A percentile compares a stretch with the other conserved stretches of the same genome.
Evolutionary conservation across 2,888 invertebrate genomes (phyloP).

Genomic region (Adelphocoris suturalis): DNA sequence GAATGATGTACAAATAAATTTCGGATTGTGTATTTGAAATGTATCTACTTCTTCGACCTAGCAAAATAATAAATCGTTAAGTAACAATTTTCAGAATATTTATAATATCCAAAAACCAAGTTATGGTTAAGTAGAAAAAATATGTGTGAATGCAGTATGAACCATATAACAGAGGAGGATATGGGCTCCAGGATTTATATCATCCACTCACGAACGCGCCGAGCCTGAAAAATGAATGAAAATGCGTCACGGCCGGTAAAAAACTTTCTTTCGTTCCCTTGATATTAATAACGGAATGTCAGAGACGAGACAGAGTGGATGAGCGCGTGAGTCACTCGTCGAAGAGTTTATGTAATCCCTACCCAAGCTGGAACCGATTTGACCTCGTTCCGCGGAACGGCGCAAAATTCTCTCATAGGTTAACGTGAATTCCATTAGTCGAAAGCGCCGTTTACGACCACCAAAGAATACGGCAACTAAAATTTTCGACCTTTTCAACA

Average conservation of each 20-base stretch:
- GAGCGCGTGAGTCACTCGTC: slow-evolving; percentile 30
- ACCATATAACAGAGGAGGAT: too few species aligned
- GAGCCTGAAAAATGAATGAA: slow-evolving; percentile 6
- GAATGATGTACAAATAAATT: too few species aligned
- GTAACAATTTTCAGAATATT: too few species aligned
- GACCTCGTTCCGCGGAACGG: not conserved
- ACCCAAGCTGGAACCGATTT: not conserved
- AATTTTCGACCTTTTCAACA: not conserved
- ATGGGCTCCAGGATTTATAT: not conserved
- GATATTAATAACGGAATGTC: slow-evolving; percentile 25
- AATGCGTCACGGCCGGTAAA: not conserved
- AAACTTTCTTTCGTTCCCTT: slow-evolving; percentile 4
- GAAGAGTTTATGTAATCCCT: not conserved
- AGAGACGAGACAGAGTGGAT: slow-evolving; percentile 1
- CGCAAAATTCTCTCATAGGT: slow-evolving; percentile 22
- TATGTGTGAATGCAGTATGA: too few species aligned
- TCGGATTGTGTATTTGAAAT: too few species aligned
- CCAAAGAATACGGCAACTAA: slow-evolving; percentile 9
- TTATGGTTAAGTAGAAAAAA: too few species aligned
- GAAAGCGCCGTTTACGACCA: not conserved
- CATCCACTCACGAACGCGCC: not conserved
- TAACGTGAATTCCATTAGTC: slow-evolving; percentile 27
- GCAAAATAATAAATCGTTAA: too few species aligned
- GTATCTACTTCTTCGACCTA: too few species aligned
- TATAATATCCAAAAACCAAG: too few species aligned